Percentiles rank a stretch among this genome's conserved stretches.
These are phyloP conservation scores for Priocnemis perturbator DNA, from an alignment of 2,888 invertebrate genomes.

Conservation along the genomic window DNA sequence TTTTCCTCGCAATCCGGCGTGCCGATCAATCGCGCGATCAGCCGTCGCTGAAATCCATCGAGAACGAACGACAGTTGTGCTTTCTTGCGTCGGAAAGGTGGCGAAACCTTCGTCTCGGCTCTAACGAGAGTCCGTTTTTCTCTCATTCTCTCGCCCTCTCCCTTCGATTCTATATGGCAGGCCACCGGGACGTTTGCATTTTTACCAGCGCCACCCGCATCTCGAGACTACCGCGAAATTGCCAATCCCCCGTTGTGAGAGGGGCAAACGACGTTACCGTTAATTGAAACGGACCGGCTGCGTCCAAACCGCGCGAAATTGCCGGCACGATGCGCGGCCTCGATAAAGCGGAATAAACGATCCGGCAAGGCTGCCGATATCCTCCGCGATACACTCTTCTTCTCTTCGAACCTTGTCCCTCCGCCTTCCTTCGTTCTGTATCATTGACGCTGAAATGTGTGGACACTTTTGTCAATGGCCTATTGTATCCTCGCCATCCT, in stretches of 20 bases:
- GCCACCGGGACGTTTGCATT: slow-evolving; percentile 32
- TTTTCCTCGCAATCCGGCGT: too few relatives aligned
- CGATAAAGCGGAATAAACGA: slow-evolving; percentile 49
- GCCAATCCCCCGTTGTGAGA: slow-evolving; percentile 57
- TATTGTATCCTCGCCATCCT: not conserved
- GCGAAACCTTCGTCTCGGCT: not conserved
- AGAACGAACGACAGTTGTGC: too few relatives aligned
- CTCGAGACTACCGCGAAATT: slow-evolving; percentile 49
- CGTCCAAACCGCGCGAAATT: slow-evolving; percentile 58
- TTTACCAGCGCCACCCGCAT: slow-evolving; percentile 33
- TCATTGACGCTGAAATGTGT: not conserved
- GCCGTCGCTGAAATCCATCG: too few relatives aligned
- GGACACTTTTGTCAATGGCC: not conserved
- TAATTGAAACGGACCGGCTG: slow-evolving; percentile 65
- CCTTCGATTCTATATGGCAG: not conserved
- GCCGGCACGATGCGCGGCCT: slow-evolving; percentile 32
- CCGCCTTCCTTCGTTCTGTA: not conserved
- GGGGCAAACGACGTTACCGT: slow-evolving; percentile 59
- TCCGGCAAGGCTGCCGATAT: slow-evolving; percentile 18
- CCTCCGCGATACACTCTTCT: slow-evolving; percentile 9
- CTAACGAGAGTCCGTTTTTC: not conserved
- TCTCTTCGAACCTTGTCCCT: not conserved
- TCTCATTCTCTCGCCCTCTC: not conserved
- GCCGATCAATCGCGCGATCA: too few relatives aligned
- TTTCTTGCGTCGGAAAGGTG: too few relatives aligned